Base-by-base conservation (phyloP, 2,888 invertebrate species). In the Synanthedon tipuliformis region DNA sequence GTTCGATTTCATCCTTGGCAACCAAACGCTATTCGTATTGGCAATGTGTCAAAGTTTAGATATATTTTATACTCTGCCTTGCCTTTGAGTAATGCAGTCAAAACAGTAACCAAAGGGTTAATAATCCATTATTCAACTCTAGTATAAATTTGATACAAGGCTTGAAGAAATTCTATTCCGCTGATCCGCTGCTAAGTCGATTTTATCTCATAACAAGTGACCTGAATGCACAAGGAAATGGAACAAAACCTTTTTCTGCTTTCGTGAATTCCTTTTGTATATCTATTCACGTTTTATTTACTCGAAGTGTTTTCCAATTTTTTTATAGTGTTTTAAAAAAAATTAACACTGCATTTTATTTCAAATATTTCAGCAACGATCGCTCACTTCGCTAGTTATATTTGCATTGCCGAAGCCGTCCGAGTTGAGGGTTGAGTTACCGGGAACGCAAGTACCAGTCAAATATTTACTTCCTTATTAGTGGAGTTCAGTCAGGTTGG, bases 391-490 rank as follows among this genome's bases (percentile, higher is more conserved):
- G 13, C 45, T 45, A 45, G 45, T 15, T 13, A 45, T 41, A 41
- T 41, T 41, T n/a, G n/a, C 13, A 41, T 15, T 2, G 45, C 4
- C n/a, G 7, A 13, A 13, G 45, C 13, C 12, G 45, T 45, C 13
- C 8, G n/a, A 13, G 13, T 15, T 45, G 13, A 45, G 66, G 67
- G 71, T 63, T 68, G 66, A 65, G 73, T 72, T 69, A 62, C 65
- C 59, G 63, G 57, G 54, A 57, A 58, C 58, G 61, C 60, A 54
- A 63, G 71, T 66, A 68, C 72, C 64, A 66, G 73, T 69, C 76
- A 81, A 85, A 85, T 79, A 81, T 84, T 84, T 69, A 79, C 85
- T 86, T 86, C 86, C 86, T 85, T 78, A 82, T 86, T 84, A 83
- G 75, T 68, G 63, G 34, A 34, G 64, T 67, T 23, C 18, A 63